Evolutionary conservation across 2,113 vertebrate species (phyloP), one percentile per base, ranked within the genome.

Genomic region (Nesospiza acunhae): DNA sequence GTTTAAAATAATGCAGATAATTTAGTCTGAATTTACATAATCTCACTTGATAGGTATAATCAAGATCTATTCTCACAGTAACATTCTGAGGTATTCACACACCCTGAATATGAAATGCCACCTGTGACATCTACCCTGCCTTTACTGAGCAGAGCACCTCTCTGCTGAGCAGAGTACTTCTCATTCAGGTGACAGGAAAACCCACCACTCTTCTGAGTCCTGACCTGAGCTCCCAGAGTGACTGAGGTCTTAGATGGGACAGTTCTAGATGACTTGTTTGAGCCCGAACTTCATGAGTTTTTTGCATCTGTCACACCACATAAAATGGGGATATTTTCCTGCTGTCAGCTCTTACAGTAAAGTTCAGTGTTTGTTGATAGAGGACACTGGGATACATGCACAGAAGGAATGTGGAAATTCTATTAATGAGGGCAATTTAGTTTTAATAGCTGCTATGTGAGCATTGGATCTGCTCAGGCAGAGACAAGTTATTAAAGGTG

Each of bases 401-500:
- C 49, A 64, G 68, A 70, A 52, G 13, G 86, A 93, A 92, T 66
- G 86, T 92, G 69, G 77, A 94, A 84, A 78, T 89, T 89, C 80
- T 87, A 46, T 96, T 94, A 87, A 90, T 86, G 86, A 92, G 84
- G 31, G 84, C 64, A 95, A 92, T 95, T 88, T 72, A 44, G 37
- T 86, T 95, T 92, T 87, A 95, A 88, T 92, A 90, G 86, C 83
- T 89, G 80, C 76, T 84, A 2, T 78, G 92, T 42, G 72, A 86
- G 64, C 9, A 1, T 69, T 90, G 79, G 90, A 90, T 84, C 88
- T 96, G 86, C 88, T 95, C 80, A 76, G 93, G 92, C 93, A 90
- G 76, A 89, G 86, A 55, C 37, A 62, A 77, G 92, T 87, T 94
- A 92, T 94, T 96, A 87, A 94, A 93, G 86, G 88, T 75, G 80